Evolutionary conservation across 1,140 invertebrate species (phyloP).

Genomic region (Paraescarpia echinospica): DNA sequence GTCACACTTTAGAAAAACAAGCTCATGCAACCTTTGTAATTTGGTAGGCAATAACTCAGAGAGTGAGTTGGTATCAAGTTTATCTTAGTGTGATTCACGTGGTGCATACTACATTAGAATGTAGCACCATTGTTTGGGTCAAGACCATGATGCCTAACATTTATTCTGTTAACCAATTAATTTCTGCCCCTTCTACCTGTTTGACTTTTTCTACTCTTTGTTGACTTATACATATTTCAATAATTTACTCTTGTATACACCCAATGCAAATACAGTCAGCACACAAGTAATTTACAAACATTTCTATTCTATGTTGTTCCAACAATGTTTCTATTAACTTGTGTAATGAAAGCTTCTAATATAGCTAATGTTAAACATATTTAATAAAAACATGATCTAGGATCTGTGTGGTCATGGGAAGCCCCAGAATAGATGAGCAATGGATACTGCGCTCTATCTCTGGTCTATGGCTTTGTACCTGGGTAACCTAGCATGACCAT

Average conservation of each 20-base stretch:
- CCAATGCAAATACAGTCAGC: background rate
- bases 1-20: background rate
- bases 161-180: background rate
- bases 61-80: background rate
- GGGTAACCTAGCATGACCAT: background rate
- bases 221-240: background rate
- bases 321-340: background rate
- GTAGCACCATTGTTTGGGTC: background rate
- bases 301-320: background rate
- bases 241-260: background rate
- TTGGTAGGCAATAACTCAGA: background rate
- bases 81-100: background rate
- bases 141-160: background rate
- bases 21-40: background rate
- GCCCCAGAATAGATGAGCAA: background rate
- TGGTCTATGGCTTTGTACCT: background rate
- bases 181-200: background rate
- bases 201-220: background rate
- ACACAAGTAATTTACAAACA: background rate
- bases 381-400: background rate
- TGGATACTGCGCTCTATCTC: background rate
- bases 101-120: background rate
- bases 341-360: background rate
- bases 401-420: background rate
- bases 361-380: background rate